Evolutionary conservation across 1,140 invertebrate genomes (phyloP).

Genomic region (Brachionus calyciflorus): DNA sequence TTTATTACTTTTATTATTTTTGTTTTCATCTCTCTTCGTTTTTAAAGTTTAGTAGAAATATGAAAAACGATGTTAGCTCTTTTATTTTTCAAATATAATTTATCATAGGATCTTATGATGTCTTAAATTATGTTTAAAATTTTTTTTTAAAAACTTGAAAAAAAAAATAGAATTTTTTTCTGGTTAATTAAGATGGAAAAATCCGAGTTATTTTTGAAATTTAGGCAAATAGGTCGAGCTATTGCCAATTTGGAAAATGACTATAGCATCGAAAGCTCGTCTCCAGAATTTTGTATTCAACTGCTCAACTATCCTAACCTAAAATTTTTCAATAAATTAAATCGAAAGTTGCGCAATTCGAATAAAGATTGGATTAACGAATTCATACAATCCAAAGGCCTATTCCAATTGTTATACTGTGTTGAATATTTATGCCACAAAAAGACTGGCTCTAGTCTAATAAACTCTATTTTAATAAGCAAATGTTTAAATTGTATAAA

Average conservation of each 20-base stretch:
- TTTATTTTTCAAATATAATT: background rate
- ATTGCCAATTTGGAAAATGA: slow-evolving; percentile 17
- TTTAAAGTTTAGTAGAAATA: background rate
- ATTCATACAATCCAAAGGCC: slow-evolving; percentile 1
- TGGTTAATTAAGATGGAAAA: background rate
- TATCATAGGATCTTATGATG: background rate
- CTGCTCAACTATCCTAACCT: background rate
- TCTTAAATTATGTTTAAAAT: background rate
- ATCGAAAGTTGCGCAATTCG: background rate
- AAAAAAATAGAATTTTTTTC: background rate
- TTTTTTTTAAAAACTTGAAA: background rate
- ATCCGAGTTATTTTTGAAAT: background rate
- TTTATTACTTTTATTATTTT: background rate
- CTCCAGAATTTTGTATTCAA: slow-evolving; percentile 28
- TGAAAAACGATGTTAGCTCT: background rate
- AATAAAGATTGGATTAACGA: background rate
- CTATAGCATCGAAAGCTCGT: background rate
- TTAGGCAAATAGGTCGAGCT: background rate
- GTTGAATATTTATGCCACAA: slow-evolving; percentile 23
- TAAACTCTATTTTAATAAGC: background rate
- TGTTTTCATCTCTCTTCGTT: no score
- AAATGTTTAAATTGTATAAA: slow-evolving; percentile 31
- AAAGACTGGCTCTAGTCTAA: background rate
- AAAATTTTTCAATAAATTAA: background rate
- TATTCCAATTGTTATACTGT: background rate